Evolutionary conservation across 1,140 invertebrate species (phyloP).

Genomic region (Sminthurides bifidus): DNA sequence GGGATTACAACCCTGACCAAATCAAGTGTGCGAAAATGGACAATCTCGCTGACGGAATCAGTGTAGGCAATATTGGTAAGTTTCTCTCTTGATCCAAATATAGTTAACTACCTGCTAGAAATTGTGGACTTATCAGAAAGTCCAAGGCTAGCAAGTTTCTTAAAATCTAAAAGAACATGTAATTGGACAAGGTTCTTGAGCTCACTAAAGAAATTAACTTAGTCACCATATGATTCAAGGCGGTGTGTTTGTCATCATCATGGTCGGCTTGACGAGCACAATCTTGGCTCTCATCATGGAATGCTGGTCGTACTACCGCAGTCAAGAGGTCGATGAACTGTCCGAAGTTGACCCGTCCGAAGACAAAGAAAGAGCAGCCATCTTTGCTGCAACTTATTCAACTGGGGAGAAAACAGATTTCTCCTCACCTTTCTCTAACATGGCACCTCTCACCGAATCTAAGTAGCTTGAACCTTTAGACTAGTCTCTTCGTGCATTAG

Average conservation of each 20-base stretch:
- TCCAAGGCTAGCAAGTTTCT: too few species aligned
- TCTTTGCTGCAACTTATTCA: constrained; percentile 11
- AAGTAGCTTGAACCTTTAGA: too few species aligned
- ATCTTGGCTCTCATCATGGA: constrained; percentile 80
- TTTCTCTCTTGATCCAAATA: constrained; percentile 2
- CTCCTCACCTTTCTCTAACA: constrained; percentile 25
- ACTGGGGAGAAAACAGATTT: constrained; percentile 27
- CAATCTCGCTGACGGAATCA: constrained; percentile 88
- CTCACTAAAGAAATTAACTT: not conserved
- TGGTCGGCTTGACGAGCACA: constrained; percentile 81
- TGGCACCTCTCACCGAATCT: too few species aligned
- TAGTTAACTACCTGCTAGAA: not conserved
- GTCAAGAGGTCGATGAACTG: constrained; percentile 22
- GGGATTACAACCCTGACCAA: constrained; percentile 69
- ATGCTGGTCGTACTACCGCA: constrained; percentile 72
- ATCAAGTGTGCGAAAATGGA: constrained; percentile 72
- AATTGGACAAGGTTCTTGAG: not conserved
- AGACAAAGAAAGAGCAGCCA: not conserved
- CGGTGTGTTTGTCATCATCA: constrained; percentile 92
- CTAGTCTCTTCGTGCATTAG: too few species aligned
- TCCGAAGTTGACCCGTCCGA: constrained; percentile 20
- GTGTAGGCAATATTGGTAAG: constrained; percentile 81
- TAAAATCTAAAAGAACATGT: not conserved
- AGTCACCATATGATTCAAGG: constrained; percentile 38
- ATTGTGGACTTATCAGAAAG: not conserved